phyloP scores from a whole-genome alignment of 2,797 vertebrate species.

The Pitangus sulphuratus region DNA sequence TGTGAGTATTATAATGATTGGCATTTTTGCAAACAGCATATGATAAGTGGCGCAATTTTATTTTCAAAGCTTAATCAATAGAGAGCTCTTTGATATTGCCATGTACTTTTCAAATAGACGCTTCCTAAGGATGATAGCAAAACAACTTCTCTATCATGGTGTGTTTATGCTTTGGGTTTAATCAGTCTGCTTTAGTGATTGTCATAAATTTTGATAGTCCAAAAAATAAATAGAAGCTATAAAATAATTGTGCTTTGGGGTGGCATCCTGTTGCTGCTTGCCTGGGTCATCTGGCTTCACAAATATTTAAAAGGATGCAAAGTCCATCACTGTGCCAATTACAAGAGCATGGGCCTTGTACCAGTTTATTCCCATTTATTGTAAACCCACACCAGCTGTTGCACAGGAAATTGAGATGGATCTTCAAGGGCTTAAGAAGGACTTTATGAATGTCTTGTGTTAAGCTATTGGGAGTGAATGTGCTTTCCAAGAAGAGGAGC shows the following conservation, averaged over 20 bases:
- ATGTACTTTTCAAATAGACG: conserved; percentile 28
- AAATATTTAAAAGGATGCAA: not conserved
- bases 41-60: conserved; percentile 55
- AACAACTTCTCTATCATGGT: not conserved
- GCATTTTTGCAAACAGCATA: conserved; percentile 55
- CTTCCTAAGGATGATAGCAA: conserved; percentile 19
- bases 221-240: not conserved
- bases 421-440: not conserved
- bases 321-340: not conserved
- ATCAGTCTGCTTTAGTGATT: not conserved
- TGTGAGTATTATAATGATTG: conserved; percentile 57
- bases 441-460: not conserved
- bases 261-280: not conserved
- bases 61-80: conserved; percentile 69
- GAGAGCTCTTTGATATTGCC: conserved; percentile 44
- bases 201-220: not conserved
- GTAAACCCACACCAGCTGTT: not conserved
- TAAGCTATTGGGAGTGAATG: not conserved
- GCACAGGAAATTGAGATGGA: not conserved
- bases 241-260: not conserved
- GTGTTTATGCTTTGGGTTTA: not conserved
- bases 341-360: not conserved
- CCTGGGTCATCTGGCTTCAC: not conserved
- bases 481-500: not conserved
- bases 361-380: not conserved